Evolutionary conservation across 2,888 invertebrate genomes (phyloP).

Genomic region (Scrobipalpa atriplicella): DNA sequence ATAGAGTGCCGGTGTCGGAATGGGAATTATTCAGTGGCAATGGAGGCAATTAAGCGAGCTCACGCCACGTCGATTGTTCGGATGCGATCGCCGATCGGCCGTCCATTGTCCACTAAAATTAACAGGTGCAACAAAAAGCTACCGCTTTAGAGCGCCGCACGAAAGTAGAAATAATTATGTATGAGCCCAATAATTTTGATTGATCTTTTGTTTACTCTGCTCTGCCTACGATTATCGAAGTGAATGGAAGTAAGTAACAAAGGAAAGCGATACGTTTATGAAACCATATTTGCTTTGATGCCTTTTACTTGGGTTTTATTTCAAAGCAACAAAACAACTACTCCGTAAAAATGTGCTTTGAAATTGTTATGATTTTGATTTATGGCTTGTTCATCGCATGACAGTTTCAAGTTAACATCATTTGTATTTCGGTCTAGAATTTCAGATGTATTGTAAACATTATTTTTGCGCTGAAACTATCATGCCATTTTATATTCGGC

Average conservation of each 20-base stretch:
- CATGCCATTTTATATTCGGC: slow-evolving; percentile 40
- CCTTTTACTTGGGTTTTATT: slow-evolving; percentile 15
- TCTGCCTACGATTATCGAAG: slow-evolving; percentile 4
- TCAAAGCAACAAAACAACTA: slow-evolving; percentile 14
- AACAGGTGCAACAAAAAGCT: slow-evolving; percentile 64
- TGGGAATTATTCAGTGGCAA: slow-evolving; percentile 62
- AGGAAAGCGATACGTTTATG: slow-evolving; percentile 9
- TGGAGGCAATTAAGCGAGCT: slow-evolving; percentile 69
- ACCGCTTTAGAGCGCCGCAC: slow-evolving; percentile 39
- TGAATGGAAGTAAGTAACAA: slow-evolving; percentile 10
- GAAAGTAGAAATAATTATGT: slow-evolving; percentile 23
- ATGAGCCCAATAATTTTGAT: slow-evolving; percentile 21
- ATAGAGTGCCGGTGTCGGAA: slow-evolving; percentile 48
- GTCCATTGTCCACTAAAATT: slow-evolving; percentile 70
- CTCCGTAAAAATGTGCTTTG: slow-evolving; percentile 4
- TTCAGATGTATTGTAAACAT: slow-evolving; percentile 21
- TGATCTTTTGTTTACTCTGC: slow-evolving; percentile 21
- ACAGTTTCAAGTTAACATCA: slow-evolving; percentile 25
- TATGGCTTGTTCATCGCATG: slow-evolving; percentile 23
- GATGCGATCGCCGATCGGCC: slow-evolving; percentile 57
- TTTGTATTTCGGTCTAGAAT: slow-evolving; percentile 20
- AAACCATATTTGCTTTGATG: slow-evolving; percentile 14
- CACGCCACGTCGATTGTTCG: slow-evolving; percentile 65
- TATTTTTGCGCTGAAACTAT: slow-evolving; percentile 23
- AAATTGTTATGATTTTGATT: slow-evolving; percentile 24